phyloP scores from a whole-genome alignment of 2,888 invertebrate genomes.

The Chymomyza amoena region DNA sequence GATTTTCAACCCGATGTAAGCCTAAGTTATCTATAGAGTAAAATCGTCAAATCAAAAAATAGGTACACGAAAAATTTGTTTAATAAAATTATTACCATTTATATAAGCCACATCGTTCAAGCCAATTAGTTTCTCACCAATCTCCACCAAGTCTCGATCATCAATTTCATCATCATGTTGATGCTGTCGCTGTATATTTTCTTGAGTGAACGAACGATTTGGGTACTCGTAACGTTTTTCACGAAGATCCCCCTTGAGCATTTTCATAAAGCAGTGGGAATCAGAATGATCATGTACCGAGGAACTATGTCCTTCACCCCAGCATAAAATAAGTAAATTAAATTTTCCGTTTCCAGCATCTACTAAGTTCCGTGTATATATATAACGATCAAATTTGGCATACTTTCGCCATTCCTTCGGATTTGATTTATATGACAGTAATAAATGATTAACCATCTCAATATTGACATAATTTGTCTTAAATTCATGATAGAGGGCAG shows the following conservation, averaged over 20 bases:
- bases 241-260: conserved; percentile 88
- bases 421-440: conserved; percentile 89
- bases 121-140: conserved; percentile 83
- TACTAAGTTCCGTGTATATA: conserved; percentile 97
- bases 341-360: conserved; percentile 98
- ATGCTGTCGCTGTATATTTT: conserved; percentile 19
- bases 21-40: conserved; percentile 91
- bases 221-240: conserved; percentile 84
- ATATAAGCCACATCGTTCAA: conserved; percentile 95
- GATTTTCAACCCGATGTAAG: conserved; percentile 96
- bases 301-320: conserved; percentile 97
- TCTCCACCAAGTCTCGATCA: conserved; percentile 83
- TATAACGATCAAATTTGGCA: conserved; percentile 93
- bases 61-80: too few species aligned
- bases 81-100: conserved; percentile 83
- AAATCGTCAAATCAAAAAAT: neutral
- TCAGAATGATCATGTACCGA: conserved; percentile 98
- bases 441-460: conserved; percentile 91
- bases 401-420: conserved; percentile 95
- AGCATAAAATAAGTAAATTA: conserved; percentile 98
- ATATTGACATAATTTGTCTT: conserved; percentile 90
- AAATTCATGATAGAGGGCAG: conserved; percentile 88
- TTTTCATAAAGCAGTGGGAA: conserved; percentile 98
- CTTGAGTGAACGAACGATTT: conserved; percentile 29
- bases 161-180: conserved; percentile 54